Evolutionary conservation across 2,113 vertebrate genomes (phyloP), one percentile per base, ranked within the genome.

Genomic region (Nerophis ophidion): DNA sequence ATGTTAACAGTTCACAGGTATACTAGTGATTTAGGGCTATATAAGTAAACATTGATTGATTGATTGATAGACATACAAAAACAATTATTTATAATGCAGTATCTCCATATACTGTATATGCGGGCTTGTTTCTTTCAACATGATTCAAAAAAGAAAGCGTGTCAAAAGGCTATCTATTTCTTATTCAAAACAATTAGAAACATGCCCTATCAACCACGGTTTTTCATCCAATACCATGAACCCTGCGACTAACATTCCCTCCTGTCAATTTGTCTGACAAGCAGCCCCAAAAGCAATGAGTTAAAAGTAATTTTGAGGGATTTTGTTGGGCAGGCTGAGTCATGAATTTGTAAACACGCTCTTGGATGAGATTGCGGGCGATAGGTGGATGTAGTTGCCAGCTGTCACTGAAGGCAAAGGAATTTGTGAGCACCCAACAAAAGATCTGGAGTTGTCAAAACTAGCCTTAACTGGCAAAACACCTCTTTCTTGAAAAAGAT

Each of bases 301-400:
- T 10, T 40, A 9, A 40, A 35, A 38, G 35, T 34, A 9, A 40
- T 55, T 16, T 55, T 16, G 53, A 16, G 36, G 53, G 53, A 55
- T 55, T 55, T 16, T 38, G 53, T 38, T 11, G 35, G 53, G 35
- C 53, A 9, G n/a, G 53, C 53, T 55, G 15, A 40, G 34, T 55
- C 53, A 55, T 17, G 53, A 16, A 55, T 15, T 54, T 8, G 33
- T 36, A 53, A 35, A 35, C 33, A 38, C 51, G 36, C 50, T 53
- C 5, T 36, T 54, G 52, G 38, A 33, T 36, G 33, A 36, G 52
- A 53, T 53, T 14, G 51, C 5, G 34, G 36, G 35, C 8, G 3
- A 7, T 48, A 14, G 5, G 4, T 36, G n/a, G 34, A 13, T 16
- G 34, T 54, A 9, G 34, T 9, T 35, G 34, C 14, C 0, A n/a